These are phyloP conservation scores for Drosophila lini DNA, from an alignment of 1,140 invertebrate species.

Conservation along the genomic window DNA sequence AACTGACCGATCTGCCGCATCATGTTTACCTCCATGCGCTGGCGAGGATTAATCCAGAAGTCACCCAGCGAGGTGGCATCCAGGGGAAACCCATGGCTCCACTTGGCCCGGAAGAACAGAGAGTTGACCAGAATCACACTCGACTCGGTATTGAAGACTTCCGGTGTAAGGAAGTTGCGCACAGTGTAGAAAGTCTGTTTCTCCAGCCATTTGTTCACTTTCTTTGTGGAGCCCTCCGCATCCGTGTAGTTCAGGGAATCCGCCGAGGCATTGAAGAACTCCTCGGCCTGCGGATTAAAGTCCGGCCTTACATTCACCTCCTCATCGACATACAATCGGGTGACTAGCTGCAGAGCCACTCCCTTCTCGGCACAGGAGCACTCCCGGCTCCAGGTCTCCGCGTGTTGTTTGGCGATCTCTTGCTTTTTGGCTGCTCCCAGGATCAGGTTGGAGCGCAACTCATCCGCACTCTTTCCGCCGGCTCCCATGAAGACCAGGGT, in stretches of 20 bases:
- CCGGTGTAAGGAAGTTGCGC: slow-evolving; percentile 85
- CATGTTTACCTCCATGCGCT: slow-evolving; percentile 61
- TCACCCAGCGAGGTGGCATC: slow-evolving; percentile 67
- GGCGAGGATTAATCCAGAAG: slow-evolving; percentile 49
- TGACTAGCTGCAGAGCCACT: slow-evolving; percentile 51
- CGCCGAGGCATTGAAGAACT: slow-evolving; percentile 80
- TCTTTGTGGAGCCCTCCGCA: slow-evolving; percentile 76
- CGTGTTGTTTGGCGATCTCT: slow-evolving; percentile 57
- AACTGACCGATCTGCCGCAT: slow-evolving; percentile 84
- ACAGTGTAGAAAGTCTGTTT: slow-evolving; percentile 87
- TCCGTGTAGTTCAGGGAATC: slow-evolving; percentile 85
- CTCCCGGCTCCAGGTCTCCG: slow-evolving; percentile 45
- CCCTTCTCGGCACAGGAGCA: slow-evolving; percentile 39
- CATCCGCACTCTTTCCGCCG: slow-evolving; percentile 43
- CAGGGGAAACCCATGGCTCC: slow-evolving; percentile 86
- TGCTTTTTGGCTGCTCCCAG: slow-evolving; percentile 46
- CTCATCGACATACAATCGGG: slow-evolving; percentile 59
- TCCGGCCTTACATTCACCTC: slow-evolving; percentile 34
- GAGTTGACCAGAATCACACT: slow-evolving; percentile 87
- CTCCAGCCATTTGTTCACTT: slow-evolving; percentile 88
- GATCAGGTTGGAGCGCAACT: slow-evolving; percentile 46
- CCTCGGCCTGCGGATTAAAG: slow-evolving; percentile 52
- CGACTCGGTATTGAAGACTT: slow-evolving; percentile 76
- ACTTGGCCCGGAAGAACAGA: slow-evolving; percentile 88
- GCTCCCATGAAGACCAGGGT: slow-evolving; percentile 67